phyloP scores from a whole-genome alignment of 2,797 vertebrate species.

The Argyrosomus regius region DNA sequence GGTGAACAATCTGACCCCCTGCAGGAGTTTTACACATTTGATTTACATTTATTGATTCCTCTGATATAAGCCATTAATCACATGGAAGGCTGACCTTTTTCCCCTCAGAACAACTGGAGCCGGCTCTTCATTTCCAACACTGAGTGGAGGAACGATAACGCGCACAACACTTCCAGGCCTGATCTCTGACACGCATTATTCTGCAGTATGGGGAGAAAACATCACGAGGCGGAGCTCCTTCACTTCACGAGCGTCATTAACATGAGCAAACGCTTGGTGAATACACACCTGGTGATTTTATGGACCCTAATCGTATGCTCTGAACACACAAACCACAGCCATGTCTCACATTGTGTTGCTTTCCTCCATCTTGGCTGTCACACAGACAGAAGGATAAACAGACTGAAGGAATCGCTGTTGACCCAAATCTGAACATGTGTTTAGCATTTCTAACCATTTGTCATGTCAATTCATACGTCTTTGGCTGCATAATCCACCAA shows the following conservation, averaged over 20 bases:
- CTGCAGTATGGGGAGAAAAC: slow-evolving; percentile 7
- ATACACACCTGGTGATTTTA: slow-evolving; percentile 10
- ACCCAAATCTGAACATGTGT: slow-evolving; percentile 53
- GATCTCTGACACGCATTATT: slow-evolving; percentile 27
- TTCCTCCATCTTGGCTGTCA: slow-evolving; percentile 25
- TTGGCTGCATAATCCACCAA: background rate
- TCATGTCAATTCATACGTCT: slow-evolving; percentile 29
- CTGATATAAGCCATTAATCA: slow-evolving; percentile 76
- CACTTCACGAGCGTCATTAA: background rate
- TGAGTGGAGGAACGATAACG: slow-evolving; percentile 29
- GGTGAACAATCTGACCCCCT: slow-evolving; percentile 49
- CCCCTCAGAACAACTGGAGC: slow-evolving; percentile 33
- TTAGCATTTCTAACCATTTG: slow-evolving; percentile 44
- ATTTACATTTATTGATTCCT: slow-evolving; percentile 83
- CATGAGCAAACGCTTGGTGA: slow-evolving; percentile 11
- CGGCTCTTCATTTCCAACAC: slow-evolving; percentile 66
- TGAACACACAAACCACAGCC: background rate
- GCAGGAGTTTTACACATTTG: slow-evolving; percentile 75
- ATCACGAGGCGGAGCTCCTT: background rate
- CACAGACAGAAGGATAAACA: slow-evolving; percentile 40
- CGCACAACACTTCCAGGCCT: slow-evolving; percentile 3
- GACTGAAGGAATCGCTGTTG: slow-evolving; percentile 31
- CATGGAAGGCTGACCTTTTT: slow-evolving; percentile 63
- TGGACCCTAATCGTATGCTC: background rate
- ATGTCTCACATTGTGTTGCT: slow-evolving; percentile 6